A percentile compares a stretch with the other conserved stretches of the same genome.
phyloP scores from a whole-genome alignment of 2,888 invertebrate species.

The Blera fallax region DNA sequence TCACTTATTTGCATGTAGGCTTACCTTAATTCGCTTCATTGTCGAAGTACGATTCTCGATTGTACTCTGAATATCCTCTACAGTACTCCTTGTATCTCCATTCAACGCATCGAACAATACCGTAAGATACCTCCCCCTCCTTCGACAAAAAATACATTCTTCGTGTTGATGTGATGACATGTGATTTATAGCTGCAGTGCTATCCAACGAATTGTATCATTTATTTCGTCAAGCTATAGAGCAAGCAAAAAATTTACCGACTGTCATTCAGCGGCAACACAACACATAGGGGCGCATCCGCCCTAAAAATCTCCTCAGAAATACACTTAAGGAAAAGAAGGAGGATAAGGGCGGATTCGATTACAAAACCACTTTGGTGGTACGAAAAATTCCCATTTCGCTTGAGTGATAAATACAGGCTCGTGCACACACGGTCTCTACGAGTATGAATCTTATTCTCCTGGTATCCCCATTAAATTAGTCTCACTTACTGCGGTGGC shows the following conservation, averaged over 20 bases:
- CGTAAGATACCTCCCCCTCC: background rate
- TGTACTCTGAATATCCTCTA: background rate
- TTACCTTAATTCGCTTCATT: no score
- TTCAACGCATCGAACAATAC: slow-evolving; percentile 1
- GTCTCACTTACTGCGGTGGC: slow-evolving; percentile 38
- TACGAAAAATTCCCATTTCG: slow-evolving; percentile 61
- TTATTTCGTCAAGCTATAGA: slow-evolving; percentile 51
- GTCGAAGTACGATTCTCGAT: no score
- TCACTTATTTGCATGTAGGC: background rate
- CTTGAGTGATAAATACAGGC: slow-evolving; percentile 53
- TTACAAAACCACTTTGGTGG: slow-evolving; percentile 66
- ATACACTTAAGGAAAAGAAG: slow-evolving; percentile 8
- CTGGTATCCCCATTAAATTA: slow-evolving; percentile 37
- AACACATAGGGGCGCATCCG: slow-evolving; percentile 61
- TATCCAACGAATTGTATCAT: slow-evolving; percentile 63
- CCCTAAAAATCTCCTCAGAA: background rate
- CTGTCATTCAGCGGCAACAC: slow-evolving; percentile 37
- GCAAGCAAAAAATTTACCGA: slow-evolving; percentile 3
- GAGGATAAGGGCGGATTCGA: slow-evolving; percentile 61
- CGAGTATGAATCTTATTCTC: background rate
- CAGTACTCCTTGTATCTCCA: background rate
- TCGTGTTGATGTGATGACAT: slow-evolving; percentile 57
- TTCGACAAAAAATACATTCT: slow-evolving; percentile 19
- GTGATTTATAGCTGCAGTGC: slow-evolving; percentile 61
- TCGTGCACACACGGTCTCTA: slow-evolving; percentile 30